These are phyloP conservation scores for Sturnus vulgaris DNA, from an alignment of 2,113 vertebrate genomes.

Conservation along the genomic window DNA sequence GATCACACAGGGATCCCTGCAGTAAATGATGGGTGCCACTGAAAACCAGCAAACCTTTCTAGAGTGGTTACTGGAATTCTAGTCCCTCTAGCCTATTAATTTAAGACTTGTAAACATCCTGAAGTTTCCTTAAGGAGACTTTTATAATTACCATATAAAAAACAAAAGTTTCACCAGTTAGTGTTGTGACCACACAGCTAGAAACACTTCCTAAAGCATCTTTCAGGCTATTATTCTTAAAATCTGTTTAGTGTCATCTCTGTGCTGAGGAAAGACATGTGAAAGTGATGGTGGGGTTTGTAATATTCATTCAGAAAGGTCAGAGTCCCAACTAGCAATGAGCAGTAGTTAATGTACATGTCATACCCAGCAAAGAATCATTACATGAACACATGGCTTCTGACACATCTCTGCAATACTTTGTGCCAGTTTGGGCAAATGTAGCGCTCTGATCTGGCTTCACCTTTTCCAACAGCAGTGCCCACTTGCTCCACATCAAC, in stretches of 20 bases:
- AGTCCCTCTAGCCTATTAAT: background rate
- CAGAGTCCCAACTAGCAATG: background rate
- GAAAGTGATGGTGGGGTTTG: background rate
- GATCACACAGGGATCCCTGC: background rate
- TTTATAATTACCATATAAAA: background rate
- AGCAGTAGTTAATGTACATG: background rate
- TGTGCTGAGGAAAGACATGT: background rate
- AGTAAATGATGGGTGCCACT: background rate
- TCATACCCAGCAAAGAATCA: background rate
- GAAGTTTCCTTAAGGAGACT: background rate
- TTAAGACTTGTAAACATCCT: background rate
- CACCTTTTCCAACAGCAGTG: background rate
- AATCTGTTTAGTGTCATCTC: background rate
- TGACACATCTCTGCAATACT: background rate
- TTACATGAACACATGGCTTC: background rate
- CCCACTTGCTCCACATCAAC: background rate
- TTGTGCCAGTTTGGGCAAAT: background rate
- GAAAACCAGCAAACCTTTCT: background rate
- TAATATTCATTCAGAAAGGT: background rate
- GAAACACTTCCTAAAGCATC: background rate
- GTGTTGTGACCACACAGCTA: background rate
- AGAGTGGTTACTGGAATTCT: background rate
- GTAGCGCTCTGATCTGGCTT: background rate
- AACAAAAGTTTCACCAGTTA: background rate
- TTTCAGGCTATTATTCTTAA: background rate